Conservation (phyloP, 1,140 invertebrate genomes). For the Neodiprion virginianus region DNA sequence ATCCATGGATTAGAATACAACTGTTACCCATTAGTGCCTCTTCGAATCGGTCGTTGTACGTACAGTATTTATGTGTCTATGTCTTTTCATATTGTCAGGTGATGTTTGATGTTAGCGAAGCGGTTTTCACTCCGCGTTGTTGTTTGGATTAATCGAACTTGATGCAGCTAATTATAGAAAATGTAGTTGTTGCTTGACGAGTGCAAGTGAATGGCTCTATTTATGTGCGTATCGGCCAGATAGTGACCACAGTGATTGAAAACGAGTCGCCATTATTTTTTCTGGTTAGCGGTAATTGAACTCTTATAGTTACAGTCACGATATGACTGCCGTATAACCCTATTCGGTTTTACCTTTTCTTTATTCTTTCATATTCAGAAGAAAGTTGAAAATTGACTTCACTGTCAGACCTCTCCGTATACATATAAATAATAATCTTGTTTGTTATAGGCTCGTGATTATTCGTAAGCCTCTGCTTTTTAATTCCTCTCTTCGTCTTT, state of each 20-base stretch:
- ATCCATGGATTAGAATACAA: background rate
- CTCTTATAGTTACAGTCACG: too few relatives aligned
- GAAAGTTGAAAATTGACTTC: too few relatives aligned
- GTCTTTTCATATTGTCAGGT: background rate
- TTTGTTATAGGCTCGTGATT: too few relatives aligned
- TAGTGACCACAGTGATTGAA: background rate
- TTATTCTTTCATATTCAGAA: too few relatives aligned
- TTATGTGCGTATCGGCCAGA: background rate
- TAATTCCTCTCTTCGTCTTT: too few relatives aligned
- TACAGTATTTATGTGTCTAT: background rate
- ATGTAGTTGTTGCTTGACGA: background rate
- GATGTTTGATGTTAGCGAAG: background rate
- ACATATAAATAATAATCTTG: background rate
- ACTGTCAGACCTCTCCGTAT: too few relatives aligned
- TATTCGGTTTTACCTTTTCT: too few relatives aligned
- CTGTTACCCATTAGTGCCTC: background rate
- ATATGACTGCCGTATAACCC: too few relatives aligned
- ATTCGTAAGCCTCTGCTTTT: too few relatives aligned
- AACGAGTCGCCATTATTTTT: background rate
- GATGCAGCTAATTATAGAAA: too few relatives aligned
- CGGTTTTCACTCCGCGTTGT: too few relatives aligned
- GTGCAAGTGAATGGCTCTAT: background rate
- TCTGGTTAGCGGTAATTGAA: background rate
- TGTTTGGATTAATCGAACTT: too few relatives aligned
- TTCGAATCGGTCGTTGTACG: background rate